These are phyloP conservation scores for Salvelinus sp. DNA, from an alignment of 2,113 vertebrate genomes.

Conservation along the genomic window DNA sequence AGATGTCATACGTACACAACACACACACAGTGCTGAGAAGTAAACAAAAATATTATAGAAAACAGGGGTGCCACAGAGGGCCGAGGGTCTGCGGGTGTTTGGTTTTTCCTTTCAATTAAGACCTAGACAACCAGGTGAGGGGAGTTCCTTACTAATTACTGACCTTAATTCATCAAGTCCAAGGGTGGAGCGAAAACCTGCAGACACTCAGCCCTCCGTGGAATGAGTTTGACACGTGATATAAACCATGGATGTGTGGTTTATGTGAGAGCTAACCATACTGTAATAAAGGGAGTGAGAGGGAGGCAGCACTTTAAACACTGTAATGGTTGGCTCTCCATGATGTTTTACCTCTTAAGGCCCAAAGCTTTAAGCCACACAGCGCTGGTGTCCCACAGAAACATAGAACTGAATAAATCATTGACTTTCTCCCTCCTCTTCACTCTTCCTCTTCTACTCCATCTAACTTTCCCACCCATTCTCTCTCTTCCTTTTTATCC, in stretches of 20 bases:
- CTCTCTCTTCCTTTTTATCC: neutral
- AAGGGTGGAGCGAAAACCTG: no score
- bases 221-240: no score
- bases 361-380: conserved; percentile 19
- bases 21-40: conserved; percentile 27
- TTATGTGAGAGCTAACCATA: neutral
- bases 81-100: no score
- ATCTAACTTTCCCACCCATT: neutral
- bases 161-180: no score
- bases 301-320: conserved; percentile 42
- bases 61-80: neutral
- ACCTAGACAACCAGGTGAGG: no score
- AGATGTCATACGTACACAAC: no score
- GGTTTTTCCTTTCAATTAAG: no score
- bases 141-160: no score
- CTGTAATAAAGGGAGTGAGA: conserved; percentile 26
- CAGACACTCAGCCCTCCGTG: no score
- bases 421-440: conserved; percentile 20
- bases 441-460: conserved; percentile 16
- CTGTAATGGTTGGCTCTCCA: conserved; percentile 46
- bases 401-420: conserved; percentile 57
- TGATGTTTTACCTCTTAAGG: conserved; percentile 39
- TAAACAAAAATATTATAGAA: conserved; percentile 19
- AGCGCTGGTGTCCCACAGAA: conserved; percentile 22
- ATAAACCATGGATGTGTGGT: conserved; percentile 5